Conservation (phyloP, 1,140 invertebrate species). For the Drosophila nikananu region DNA sequence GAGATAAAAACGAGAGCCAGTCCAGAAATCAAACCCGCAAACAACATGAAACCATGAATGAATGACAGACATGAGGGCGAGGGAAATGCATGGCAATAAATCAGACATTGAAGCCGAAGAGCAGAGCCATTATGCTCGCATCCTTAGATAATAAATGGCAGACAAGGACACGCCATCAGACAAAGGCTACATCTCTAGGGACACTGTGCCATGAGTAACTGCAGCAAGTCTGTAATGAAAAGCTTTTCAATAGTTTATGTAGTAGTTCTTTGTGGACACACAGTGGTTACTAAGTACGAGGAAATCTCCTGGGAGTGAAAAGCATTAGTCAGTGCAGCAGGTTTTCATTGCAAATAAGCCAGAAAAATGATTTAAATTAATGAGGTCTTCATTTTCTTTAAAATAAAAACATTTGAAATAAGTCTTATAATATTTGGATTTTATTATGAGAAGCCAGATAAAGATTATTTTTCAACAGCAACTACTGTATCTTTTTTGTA, state of each 20-base stretch:
- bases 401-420: neutral
- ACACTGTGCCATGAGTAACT: slow-evolving; percentile 25
- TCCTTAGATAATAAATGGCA: slow-evolving; percentile 53
- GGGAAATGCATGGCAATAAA: slow-evolving; percentile 52
- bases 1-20: slow-evolving; percentile 40
- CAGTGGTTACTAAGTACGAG: slow-evolving; percentile 1
- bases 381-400: neutral
- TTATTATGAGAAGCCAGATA: neutral
- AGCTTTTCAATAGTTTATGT: slow-evolving; percentile 28
- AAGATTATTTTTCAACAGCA: neutral
- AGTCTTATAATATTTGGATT: neutral
- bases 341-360: neutral
- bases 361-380: neutral
- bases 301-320: neutral
- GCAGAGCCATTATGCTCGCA: slow-evolving; percentile 6
- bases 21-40: slow-evolving; percentile 25
- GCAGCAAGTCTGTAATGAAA: slow-evolving; percentile 28
- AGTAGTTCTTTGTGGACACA: slow-evolving; percentile 8
- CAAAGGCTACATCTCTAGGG: slow-evolving; percentile 33
- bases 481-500: slow-evolving; percentile 7
- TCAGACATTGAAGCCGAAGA: slow-evolving; percentile 50
- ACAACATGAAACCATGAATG: slow-evolving; percentile 49
- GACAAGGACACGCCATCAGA: slow-evolving; percentile 49
- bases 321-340: neutral
- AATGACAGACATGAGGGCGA: slow-evolving; percentile 27